Conservation (phyloP, 2,797 vertebrate genomes). For the Melanotaenia pygmaea region DNA sequence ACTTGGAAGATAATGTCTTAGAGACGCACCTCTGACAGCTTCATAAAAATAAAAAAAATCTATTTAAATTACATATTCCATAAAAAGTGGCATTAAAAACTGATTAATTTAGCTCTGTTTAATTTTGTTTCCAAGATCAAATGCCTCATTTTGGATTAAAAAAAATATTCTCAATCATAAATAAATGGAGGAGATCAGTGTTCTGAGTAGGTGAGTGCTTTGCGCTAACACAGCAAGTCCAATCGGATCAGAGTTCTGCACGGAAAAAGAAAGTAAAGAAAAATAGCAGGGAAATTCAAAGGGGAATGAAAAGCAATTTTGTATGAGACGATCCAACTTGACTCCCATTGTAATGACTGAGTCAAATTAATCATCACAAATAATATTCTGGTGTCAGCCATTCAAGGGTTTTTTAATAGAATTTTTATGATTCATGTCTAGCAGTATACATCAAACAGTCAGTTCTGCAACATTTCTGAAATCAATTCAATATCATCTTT, state of each 20-base stretch:
- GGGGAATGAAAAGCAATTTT: slow-evolving; percentile 88
- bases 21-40: background rate
- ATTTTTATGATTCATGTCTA: slow-evolving; percentile 87
- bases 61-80: no score
- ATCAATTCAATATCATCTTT: slow-evolving; percentile 93
- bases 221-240: slow-evolving; percentile 65
- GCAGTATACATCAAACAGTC: slow-evolving; percentile 90
- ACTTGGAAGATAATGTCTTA: background rate
- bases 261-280: slow-evolving; percentile 69
- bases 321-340: no score
- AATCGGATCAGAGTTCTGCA: slow-evolving; percentile 74
- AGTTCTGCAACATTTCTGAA: slow-evolving; percentile 91
- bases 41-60: no score
- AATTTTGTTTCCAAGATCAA: slow-evolving; percentile 54
- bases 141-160: slow-evolving; percentile 57
- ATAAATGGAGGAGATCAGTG: slow-evolving; percentile 60
- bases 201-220: slow-evolving; percentile 50
- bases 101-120: slow-evolving; percentile 37
- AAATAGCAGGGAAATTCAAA: slow-evolving; percentile 77
- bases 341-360: slow-evolving; percentile 82
- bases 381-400: no score
- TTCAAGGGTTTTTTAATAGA: no score
- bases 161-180: slow-evolving; percentile 25
- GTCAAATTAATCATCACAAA: slow-evolving; percentile 48
- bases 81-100: slow-evolving; percentile 12